Evolutionary conservation across 2,888 invertebrate genomes (phyloP).

Genomic region (Helleia helle): DNA sequence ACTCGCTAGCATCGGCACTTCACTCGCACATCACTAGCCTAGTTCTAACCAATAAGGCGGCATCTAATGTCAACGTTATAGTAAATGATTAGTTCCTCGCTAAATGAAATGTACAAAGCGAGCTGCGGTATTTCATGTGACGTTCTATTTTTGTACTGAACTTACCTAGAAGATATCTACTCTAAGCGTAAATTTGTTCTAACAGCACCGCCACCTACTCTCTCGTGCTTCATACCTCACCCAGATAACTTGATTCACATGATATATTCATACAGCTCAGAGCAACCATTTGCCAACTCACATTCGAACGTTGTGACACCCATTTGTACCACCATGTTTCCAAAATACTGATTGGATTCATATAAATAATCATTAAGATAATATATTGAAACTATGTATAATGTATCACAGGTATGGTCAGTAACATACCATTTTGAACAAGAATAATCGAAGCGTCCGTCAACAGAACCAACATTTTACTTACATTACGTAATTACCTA

Average conservation of each 20-base stretch:
- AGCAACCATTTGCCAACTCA: slow-evolving; percentile 2
- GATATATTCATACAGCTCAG: slow-evolving; percentile 3
- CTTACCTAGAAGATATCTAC: slow-evolving; percentile 2
- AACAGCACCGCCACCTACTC: not conserved
- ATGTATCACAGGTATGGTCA: slow-evolving; percentile 33
- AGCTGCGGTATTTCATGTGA: not conserved
- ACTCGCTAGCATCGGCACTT: not conserved
- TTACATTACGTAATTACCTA: slow-evolving; percentile 28
- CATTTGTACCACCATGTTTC: slow-evolving; percentile 14
- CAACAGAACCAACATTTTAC: slow-evolving; percentile 25
- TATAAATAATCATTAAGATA: slow-evolving; percentile 16
- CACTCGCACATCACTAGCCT: not conserved
- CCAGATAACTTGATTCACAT: not conserved
- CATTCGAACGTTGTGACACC: slow-evolving; percentile 10
- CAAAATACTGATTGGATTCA: slow-evolving; percentile 22
- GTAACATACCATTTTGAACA: slow-evolving; percentile 23
- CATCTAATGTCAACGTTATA: slow-evolving; percentile 3
- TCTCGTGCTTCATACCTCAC: slow-evolving; percentile 10
- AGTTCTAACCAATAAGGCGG: slow-evolving; percentile 7
- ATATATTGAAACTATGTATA: slow-evolving; percentile 16
- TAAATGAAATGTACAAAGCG: not conserved
- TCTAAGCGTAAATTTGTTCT: slow-evolving; percentile 7
- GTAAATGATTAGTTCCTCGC: not conserved
- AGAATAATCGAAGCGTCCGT: slow-evolving; percentile 29
- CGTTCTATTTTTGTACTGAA: not conserved